Evolutionary conservation across 2,113 vertebrate genomes (phyloP).

Genomic region (Nesogale talazaci): DNA sequence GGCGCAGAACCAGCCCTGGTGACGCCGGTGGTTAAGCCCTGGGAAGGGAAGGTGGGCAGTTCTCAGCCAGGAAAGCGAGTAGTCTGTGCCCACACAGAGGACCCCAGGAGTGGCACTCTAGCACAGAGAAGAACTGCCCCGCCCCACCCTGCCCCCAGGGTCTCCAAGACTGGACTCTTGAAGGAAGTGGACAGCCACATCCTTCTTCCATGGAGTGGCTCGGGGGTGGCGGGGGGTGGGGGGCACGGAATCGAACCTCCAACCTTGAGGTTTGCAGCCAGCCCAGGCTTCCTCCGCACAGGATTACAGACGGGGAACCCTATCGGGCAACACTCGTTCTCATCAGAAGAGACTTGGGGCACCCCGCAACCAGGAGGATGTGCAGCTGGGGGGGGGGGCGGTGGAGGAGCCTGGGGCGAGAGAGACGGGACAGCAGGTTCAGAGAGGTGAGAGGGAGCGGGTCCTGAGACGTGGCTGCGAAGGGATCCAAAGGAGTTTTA

Average conservation of each 20-base stretch:
- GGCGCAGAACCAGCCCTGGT: too few species aligned
- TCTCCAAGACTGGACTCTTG: background rate
- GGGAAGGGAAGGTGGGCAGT: too few species aligned
- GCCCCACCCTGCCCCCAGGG: background rate
- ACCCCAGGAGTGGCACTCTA: background rate
- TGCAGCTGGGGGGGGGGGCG: background rate
- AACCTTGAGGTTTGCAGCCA: background rate
- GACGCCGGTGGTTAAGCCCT: too few species aligned
- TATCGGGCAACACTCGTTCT: background rate
- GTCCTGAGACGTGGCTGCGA: background rate
- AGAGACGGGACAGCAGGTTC: background rate
- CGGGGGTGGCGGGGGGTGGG: too few species aligned
- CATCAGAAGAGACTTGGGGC: background rate
- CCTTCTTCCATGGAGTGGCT: background rate
- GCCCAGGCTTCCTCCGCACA: background rate
- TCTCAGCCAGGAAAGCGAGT: too few species aligned
- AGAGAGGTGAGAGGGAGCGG: background rate
- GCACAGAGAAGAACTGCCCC: background rate
- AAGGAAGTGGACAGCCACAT: background rate
- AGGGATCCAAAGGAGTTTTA: background rate
- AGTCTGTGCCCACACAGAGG: too few species aligned
- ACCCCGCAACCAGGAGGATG: background rate
- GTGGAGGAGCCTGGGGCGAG: background rate
- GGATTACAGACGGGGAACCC: background rate
- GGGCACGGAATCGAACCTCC: too few species aligned